Percentiles rank a stretch among this genome's conserved stretches.
Conservation (phyloP, 2,113 vertebrate genomes). For the Salvator merianae region DNA sequence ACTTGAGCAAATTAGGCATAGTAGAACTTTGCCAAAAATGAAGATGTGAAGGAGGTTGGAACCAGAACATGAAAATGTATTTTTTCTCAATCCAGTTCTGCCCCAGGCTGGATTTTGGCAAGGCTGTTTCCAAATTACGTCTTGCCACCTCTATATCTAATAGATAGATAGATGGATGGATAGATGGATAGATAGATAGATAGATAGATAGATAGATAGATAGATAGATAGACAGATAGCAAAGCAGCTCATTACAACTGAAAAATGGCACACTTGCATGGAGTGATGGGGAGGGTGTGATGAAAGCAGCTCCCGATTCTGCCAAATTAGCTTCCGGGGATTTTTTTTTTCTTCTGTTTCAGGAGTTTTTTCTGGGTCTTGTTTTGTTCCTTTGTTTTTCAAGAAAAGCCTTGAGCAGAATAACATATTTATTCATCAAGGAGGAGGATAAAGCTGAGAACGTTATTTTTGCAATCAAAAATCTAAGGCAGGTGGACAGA, state of each 20-base stretch:
- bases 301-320: neutral
- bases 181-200: too few species aligned
- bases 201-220: too few species aligned
- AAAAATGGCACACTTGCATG: neutral
- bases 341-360: neutral
- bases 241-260: neutral
- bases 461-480: neutral
- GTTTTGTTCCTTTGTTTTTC: neutral
- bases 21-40: too few species aligned
- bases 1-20: too few species aligned
- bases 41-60: too few species aligned
- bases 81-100: neutral
- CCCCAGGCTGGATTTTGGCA: neutral
- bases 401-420: neutral
- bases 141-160: neutral
- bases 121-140: neutral
- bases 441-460: neutral
- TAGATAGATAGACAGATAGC: too few species aligned
- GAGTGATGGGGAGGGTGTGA: neutral
- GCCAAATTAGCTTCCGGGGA: neutral
- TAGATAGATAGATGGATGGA: too few species aligned
- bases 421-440: neutral
- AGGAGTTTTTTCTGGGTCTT: neutral
- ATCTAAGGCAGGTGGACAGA: neutral
- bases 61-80: neutral